phyloP scores from a whole-genome alignment of 2,797 vertebrate species.

The Thalassophryne amazonica region DNA sequence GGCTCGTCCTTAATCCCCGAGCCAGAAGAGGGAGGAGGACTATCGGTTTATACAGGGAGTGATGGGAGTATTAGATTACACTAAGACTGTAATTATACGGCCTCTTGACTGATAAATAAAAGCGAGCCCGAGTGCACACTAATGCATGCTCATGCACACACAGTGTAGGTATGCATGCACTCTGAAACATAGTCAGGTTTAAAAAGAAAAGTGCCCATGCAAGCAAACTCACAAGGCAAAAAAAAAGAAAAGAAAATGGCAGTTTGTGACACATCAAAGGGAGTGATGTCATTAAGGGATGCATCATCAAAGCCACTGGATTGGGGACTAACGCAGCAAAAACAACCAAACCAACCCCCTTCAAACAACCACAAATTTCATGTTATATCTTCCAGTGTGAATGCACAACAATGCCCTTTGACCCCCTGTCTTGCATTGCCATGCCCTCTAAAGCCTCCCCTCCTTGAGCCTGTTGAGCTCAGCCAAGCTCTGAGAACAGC shows the following conservation, averaged over 20 bases:
- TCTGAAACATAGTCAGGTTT: neutral
- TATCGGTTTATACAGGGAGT: conserved; percentile 63
- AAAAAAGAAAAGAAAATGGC: conserved; percentile 11
- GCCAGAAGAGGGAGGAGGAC: conserved; percentile 37
- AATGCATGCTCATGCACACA: conserved; percentile 17
- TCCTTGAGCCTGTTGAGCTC: conserved; percentile 12
- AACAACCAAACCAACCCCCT: conserved; percentile 34
- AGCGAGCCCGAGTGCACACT: conserved; percentile 18
- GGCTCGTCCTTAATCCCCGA: conserved; percentile 56
- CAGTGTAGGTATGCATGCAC: neutral
- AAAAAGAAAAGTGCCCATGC: neutral
- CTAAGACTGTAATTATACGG: conserved; percentile 70
- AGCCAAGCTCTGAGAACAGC: conserved; percentile 45
- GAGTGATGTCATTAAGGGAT: neutral
- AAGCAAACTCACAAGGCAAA: neutral
- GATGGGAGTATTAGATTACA: conserved; percentile 71
- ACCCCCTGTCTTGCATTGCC: conserved; percentile 53
- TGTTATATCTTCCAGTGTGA: conserved; percentile 55
- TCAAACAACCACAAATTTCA: conserved; percentile 56
- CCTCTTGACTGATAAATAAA: conserved; percentile 50
- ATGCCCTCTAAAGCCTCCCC: conserved; percentile 23
- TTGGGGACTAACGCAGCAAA: conserved; percentile 48
- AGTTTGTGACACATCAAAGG: conserved; percentile 38
- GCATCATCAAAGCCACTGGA: conserved; percentile 29
- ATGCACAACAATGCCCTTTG: conserved; percentile 64